phyloP scores from a whole-genome alignment of 2,113 vertebrate species.

The Gavia stellata region DNA sequence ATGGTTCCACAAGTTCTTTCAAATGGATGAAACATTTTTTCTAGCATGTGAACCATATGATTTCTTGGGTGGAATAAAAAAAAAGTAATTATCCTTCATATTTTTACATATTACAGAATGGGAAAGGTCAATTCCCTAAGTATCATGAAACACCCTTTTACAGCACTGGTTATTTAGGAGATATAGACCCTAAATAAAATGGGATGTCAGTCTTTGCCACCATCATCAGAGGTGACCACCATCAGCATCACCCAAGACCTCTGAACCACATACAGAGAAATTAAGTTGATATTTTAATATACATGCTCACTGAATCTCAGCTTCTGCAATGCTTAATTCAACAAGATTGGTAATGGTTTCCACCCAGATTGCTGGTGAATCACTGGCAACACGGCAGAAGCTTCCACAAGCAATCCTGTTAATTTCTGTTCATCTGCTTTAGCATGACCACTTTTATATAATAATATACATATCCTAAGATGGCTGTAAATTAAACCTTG shows the following conservation, averaged over 20 bases:
- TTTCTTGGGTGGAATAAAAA: not conserved
- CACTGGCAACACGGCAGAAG: not conserved
- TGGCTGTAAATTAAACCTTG: not conserved
- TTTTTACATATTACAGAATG: not conserved
- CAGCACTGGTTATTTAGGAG: not conserved
- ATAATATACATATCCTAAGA: not conserved
- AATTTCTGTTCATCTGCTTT: not conserved
- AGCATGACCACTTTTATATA: not conserved
- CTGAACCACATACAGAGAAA: not conserved
- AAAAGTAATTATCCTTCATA: not conserved
- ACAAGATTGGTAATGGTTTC: not conserved
- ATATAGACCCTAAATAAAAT: not conserved
- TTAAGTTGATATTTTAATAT: not conserved
- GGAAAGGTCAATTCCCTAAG: not conserved
- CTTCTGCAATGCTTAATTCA: not conserved
- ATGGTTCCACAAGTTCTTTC: not conserved
- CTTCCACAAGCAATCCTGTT: not conserved
- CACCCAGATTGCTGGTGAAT: not conserved
- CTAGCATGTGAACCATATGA: not conserved
- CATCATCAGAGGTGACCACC: not conserved
- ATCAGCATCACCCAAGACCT: not conserved
- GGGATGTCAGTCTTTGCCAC: not conserved
- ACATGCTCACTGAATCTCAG: not conserved
- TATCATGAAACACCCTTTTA: not conserved
- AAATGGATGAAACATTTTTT: not conserved